Evolutionary conservation across 2,888 invertebrate species (phyloP).

Genomic region (Drosophila subquinaria): DNA sequence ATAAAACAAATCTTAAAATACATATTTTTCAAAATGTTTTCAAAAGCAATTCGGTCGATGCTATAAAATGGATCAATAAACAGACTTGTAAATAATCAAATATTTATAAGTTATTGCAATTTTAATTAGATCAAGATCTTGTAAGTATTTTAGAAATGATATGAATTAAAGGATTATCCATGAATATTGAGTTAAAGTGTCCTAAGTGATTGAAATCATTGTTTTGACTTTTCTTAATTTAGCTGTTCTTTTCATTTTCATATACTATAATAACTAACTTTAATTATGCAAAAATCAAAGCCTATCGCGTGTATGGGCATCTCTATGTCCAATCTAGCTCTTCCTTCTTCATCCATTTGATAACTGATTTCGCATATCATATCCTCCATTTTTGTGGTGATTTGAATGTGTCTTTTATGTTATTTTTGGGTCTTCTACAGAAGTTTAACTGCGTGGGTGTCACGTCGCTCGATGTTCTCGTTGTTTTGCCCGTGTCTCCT

Average conservation of each 20-base stretch:
- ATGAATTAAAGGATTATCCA: too few species aligned
- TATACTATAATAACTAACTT: neutral
- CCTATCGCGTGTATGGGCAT: neutral
- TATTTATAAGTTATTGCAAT: neutral
- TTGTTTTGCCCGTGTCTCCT: slow-evolving; percentile 29
- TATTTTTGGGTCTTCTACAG: slow-evolving; percentile 34
- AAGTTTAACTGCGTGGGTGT: slow-evolving; percentile 63
- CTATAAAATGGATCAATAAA: neutral
- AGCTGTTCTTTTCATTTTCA: neutral
- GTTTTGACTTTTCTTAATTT: too few species aligned
- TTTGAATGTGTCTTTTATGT: slow-evolving; percentile 39
- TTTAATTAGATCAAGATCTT: neutral
- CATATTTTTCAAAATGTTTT: neutral
- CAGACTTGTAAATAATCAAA: neutral
- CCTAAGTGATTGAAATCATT: neutral
- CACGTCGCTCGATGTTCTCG: slow-evolving; percentile 13
- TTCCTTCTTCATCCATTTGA: slow-evolving; percentile 3
- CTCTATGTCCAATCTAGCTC: neutral
- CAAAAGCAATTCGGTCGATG: neutral
- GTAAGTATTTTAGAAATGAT: too few species aligned
- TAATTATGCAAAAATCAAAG: neutral
- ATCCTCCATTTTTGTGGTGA: slow-evolving; percentile 2
- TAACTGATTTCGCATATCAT: slow-evolving; percentile 12
- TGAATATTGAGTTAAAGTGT: neutral
- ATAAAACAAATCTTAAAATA: neutral